phyloP scores from a whole-genome alignment of 2,797 vertebrate genomes.

The Columba guinea region DNA sequence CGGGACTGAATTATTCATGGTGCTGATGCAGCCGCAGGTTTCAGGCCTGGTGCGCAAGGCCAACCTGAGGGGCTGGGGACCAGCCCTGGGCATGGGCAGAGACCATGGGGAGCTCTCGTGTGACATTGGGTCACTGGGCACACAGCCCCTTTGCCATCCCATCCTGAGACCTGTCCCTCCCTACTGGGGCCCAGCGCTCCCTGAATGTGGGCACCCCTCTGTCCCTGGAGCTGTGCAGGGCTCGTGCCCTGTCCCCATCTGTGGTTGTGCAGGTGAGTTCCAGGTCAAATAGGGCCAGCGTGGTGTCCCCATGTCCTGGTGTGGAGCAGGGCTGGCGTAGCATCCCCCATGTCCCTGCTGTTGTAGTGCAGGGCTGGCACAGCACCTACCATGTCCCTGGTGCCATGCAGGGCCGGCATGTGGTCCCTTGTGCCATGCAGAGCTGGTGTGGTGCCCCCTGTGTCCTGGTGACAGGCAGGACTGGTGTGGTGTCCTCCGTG shows the following conservation, averaged over 20 bases:
- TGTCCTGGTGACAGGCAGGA: background rate
- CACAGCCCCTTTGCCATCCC: rapidly evolving
- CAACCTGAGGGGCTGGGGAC: rapidly evolving
- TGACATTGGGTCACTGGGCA: background rate
- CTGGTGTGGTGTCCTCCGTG: rapidly evolving
- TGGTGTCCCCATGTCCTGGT: background rate
- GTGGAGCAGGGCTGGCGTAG: background rate
- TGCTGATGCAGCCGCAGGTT: conserved; percentile 58
- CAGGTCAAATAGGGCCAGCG: background rate
- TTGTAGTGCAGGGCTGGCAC: background rate
- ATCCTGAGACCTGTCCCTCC: rapidly evolving
- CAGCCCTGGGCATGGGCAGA: rapidly evolving
- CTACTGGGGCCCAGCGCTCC: rapidly evolving
- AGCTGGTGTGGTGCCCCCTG: background rate
- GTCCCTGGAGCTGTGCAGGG: background rate
- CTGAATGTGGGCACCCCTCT: rapidly evolving
- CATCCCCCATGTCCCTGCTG: background rate
- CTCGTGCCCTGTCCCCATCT: background rate
- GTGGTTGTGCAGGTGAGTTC: background rate
- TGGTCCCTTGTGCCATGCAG: background rate
- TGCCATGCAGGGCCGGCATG: background rate
- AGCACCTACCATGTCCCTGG: rapidly evolving
- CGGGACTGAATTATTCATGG: conserved; percentile 56
- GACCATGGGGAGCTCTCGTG: rapidly evolving
- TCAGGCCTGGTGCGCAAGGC: background rate